phyloP scores from a whole-genome alignment of 2,113 vertebrate genomes.

The Pangasianodon gigas region DNA sequence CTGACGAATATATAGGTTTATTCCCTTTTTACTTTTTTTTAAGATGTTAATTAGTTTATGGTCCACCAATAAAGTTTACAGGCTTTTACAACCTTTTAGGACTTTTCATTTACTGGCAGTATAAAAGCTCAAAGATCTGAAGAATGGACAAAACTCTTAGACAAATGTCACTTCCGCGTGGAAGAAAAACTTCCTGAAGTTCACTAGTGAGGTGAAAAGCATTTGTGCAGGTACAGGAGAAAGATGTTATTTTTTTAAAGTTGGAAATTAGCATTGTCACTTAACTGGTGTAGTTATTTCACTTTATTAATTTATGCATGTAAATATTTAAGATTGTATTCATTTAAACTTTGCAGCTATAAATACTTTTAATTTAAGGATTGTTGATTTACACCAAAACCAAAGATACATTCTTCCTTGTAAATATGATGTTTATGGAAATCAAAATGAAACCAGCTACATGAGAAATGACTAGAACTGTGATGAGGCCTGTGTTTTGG shows the following conservation, averaged over 20 bases:
- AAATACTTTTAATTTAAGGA: not conserved
- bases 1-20: not conserved
- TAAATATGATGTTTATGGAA: not conserved
- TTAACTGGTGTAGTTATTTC: not conserved
- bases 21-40: not conserved
- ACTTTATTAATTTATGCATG: not conserved
- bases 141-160: conserved; percentile 64
- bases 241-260: not conserved
- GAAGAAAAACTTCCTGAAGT: conserved; percentile 35
- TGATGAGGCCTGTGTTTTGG: not conserved
- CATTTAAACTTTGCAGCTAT: not conserved
- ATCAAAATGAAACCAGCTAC: not conserved
- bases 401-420: not conserved
- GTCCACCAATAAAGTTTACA: conserved; percentile 86
- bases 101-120: conserved; percentile 37
- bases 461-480: not conserved
- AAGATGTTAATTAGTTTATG: conserved; percentile 70
- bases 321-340: not conserved
- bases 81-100: conserved; percentile 77
- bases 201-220: conserved; percentile 11
- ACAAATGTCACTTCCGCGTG: conserved; percentile 54
- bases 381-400: not conserved
- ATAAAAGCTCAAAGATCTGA: conserved; percentile 69
- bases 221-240: not conserved
- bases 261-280: not conserved